A percentile compares a stretch with the other conserved stretches of the same genome.
Conservation (phyloP, 2,113 vertebrate genomes). For the Oriolus oriolus region DNA sequence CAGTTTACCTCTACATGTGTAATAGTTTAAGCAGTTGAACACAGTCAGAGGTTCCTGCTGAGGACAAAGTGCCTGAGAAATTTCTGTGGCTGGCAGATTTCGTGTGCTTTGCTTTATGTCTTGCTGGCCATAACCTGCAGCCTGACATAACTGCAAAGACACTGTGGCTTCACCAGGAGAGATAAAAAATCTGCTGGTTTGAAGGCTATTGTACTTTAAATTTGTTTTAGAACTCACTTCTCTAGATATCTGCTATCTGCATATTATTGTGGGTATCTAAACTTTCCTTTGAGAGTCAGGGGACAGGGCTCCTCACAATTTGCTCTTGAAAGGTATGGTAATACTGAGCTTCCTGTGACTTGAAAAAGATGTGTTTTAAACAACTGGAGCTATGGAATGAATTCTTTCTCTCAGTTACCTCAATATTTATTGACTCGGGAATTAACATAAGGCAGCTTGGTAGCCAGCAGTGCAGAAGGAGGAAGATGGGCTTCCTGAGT, state of each 20-base stretch:
- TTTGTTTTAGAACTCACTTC: background rate
- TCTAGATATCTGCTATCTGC: background rate
- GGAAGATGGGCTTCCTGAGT: background rate
- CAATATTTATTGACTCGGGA: background rate
- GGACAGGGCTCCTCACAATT: background rate
- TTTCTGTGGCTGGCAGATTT: background rate
- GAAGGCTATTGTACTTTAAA: background rate
- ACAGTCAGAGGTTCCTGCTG: background rate
- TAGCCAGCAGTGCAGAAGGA: background rate
- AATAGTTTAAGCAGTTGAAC: background rate
- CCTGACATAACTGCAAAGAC: background rate
- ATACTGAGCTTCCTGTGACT: background rate
- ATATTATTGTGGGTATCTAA: background rate
- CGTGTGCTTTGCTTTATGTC: background rate
- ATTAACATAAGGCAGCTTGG: background rate
- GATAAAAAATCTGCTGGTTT: background rate
- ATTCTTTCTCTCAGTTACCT: background rate
- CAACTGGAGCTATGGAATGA: background rate
- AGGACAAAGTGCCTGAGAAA: background rate
- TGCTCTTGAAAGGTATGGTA: background rate
- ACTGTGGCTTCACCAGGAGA: background rate
- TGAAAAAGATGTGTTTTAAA: background rate
- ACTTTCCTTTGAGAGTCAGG: background rate
- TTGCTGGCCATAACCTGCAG: background rate
- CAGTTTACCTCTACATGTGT: conserved; percentile 1